Percentiles rank a stretch among this genome's conserved stretches.
Evolutionary conservation across 2,888 invertebrate species (phyloP).

Genomic region (Cantharis nigra): DNA sequence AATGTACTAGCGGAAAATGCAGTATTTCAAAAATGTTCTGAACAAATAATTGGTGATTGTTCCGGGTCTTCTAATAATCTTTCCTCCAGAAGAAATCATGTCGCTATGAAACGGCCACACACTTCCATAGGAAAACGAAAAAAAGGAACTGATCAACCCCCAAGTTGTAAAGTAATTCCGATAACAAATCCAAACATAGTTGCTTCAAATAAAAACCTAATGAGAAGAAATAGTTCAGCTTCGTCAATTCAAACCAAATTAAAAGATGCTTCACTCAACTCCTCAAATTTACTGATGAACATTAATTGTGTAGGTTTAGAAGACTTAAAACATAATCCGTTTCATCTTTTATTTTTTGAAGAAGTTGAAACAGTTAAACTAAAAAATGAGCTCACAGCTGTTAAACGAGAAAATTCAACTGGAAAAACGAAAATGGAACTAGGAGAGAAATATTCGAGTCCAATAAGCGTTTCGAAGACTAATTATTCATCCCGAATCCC

Average conservation of each 20-base stretch:
- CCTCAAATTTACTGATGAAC: background rate
- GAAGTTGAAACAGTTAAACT: background rate
- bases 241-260: background rate
- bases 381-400: background rate
- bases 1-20: background rate
- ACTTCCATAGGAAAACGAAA: background rate
- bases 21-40: background rate
- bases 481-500: background rate
- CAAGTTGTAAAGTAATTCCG: background rate
- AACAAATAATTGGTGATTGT: background rate
- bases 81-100: background rate
- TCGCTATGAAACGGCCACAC: background rate
- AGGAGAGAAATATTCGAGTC: background rate
- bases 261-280: background rate
- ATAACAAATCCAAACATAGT: background rate
- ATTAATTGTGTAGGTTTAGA: background rate
- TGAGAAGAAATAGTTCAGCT: background rate
- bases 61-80: background rate
- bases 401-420: background rate
- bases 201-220: background rate
- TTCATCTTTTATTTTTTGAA: background rate
- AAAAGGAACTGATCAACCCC: background rate
- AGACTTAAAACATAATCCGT: background rate
- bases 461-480: background rate
- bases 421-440: background rate